phyloP scores from a whole-genome alignment of 2,797 vertebrate species.

The Brachyrhaphis roseni region DNA sequence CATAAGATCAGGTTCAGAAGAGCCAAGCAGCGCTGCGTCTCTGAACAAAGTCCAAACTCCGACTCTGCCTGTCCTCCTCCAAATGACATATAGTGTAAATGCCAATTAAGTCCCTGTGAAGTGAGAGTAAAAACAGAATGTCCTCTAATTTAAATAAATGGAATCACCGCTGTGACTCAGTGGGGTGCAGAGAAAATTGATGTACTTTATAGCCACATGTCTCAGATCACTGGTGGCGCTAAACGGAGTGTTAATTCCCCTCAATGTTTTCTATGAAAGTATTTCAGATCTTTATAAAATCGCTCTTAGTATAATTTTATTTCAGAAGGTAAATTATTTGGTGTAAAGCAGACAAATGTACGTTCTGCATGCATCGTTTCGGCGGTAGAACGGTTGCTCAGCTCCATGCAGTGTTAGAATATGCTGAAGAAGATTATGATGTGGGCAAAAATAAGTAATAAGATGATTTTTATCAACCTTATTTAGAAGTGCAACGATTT shows the following conservation, averaged over 20 bases:
- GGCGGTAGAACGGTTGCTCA: background rate
- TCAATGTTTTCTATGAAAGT: background rate
- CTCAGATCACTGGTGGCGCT: background rate
- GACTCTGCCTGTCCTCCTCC: background rate
- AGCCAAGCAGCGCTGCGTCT: constrained; percentile 6
- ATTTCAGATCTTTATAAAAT: background rate
- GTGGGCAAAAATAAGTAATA: background rate
- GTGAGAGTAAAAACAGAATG: background rate
- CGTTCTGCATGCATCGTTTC: background rate
- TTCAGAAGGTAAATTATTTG: background rate
- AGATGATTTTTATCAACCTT: constrained; percentile 4
- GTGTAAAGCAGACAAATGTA: background rate
- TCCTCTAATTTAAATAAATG: constrained; percentile 10
- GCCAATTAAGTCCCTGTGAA: constrained; percentile 10
- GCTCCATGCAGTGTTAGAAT: background rate
- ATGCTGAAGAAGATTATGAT: background rate
- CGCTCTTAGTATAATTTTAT: background rate
- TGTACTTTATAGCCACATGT: background rate
- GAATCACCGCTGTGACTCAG: background rate
- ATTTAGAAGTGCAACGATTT: background rate
- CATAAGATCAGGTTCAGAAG: constrained; percentile 11
- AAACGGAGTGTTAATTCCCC: background rate
- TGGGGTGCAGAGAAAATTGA: constrained; percentile 4
- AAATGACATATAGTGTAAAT: constrained; percentile 23
- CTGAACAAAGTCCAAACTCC: background rate